phyloP scores from a whole-genome alignment of 2,113 vertebrate genomes.

The Pleuronectes platessa region DNA sequence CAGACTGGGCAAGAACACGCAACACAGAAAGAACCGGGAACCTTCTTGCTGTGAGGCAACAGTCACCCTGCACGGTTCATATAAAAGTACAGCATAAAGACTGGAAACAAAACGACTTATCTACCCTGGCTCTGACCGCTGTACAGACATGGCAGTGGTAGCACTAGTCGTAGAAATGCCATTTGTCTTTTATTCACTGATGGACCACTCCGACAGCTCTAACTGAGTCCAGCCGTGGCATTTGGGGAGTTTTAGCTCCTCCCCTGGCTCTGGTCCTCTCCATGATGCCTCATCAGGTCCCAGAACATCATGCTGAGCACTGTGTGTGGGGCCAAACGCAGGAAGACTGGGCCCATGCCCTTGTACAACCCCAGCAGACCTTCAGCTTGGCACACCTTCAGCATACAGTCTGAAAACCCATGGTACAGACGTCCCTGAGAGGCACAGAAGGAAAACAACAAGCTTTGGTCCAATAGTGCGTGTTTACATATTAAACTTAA shows the following conservation, averaged over 20 bases:
- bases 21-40: too few relatives aligned
- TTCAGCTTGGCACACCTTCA: slow-evolving; percentile 87
- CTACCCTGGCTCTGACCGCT: too few relatives aligned
- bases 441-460: slow-evolving; percentile 6
- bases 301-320: slow-evolving; percentile 96
- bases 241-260: slow-evolving; percentile 13
- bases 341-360: slow-evolving; percentile 90
- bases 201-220: neutral
- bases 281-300: slow-evolving; percentile 90
- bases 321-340: slow-evolving; percentile 94
- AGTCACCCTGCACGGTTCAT: too few relatives aligned
- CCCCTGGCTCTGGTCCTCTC: slow-evolving; percentile 45
- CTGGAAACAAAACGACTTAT: too few relatives aligned
- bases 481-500: neutral
- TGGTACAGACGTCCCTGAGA: slow-evolving; percentile 88
- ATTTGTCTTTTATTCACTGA: neutral
- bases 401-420: slow-evolving; percentile 89
- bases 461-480: neutral
- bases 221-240: neutral
- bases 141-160: neutral
- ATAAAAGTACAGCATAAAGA: too few relatives aligned
- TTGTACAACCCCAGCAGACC: slow-evolving; percentile 91
- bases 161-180: neutral
- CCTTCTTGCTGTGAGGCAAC: too few relatives aligned
- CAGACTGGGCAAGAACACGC: too few relatives aligned